phyloP scores from a whole-genome alignment of 2,113 vertebrate genomes.

The Misgurnus anguillicaudatus region DNA sequence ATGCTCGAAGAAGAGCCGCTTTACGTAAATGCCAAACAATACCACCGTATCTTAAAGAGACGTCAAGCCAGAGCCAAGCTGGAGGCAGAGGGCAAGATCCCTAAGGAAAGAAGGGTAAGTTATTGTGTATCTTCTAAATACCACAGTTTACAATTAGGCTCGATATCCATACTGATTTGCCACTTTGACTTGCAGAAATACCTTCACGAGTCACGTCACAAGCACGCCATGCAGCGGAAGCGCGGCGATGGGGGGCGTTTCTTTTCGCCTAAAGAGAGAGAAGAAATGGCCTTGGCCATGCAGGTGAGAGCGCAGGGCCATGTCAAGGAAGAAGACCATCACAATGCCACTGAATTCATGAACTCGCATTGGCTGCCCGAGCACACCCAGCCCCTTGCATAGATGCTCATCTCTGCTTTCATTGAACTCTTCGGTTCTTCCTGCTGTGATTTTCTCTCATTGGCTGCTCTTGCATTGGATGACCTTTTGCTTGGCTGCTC shows the following conservation, averaged over 20 bases:
- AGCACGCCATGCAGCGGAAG: constrained; percentile 96
- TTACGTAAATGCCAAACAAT: constrained; percentile 98
- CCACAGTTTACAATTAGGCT: background rate
- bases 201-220: constrained; percentile 93
- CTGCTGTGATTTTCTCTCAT: constrained; percentile 7
- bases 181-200: constrained; percentile 84
- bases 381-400: constrained; percentile 40
- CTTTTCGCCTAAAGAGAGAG: constrained; percentile 96
- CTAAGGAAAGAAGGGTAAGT: constrained; percentile 94
- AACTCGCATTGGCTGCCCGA: constrained; percentile 47
- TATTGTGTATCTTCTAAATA: background rate
- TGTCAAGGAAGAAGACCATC: constrained; percentile 54
- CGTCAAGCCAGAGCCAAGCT: constrained; percentile 94
- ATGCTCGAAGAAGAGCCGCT: constrained; percentile 98
- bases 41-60: constrained; percentile 96
- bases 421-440: constrained; percentile 29
- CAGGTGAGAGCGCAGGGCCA: constrained; percentile 74
- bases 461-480: constrained; percentile 17
- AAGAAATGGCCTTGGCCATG: constrained; percentile 81
- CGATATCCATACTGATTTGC: background rate
- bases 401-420: constrained; percentile 27
- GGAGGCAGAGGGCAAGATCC: constrained; percentile 97
- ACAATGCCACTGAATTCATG: constrained; percentile 36
- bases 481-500: constrained; percentile 18
- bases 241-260: constrained; percentile 94